Conservation (phyloP, 2,797 vertebrate species). For the Coranthus polyacanthus region DNA sequence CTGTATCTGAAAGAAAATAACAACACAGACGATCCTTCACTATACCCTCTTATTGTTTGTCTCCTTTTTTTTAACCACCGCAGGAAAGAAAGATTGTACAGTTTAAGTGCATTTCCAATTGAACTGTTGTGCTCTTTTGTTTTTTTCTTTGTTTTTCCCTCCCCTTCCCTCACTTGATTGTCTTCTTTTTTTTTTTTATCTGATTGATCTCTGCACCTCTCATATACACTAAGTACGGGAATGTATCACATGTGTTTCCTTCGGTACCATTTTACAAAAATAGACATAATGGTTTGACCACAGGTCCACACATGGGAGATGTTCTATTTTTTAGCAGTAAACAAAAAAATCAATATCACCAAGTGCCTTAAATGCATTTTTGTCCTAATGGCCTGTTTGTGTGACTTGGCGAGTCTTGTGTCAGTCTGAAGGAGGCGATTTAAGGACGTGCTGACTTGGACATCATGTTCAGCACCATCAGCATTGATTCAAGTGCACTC, state of each 20-base stretch:
- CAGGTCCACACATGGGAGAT: slow-evolving; percentile 20
- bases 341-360: slow-evolving; percentile 61
- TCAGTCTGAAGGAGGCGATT: slow-evolving; percentile 16
- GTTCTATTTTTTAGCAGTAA: slow-evolving; percentile 56
- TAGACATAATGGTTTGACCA: slow-evolving; percentile 41
- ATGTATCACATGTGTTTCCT: slow-evolving; percentile 20
- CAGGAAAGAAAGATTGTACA: slow-evolving; percentile 29
- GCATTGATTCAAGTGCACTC: slow-evolving; percentile 30
- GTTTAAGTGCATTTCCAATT: slow-evolving; percentile 31
- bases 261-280: slow-evolving; percentile 26
- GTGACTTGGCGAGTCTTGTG: slow-evolving; percentile 14
- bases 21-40: not conserved
- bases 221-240: slow-evolving; percentile 30
- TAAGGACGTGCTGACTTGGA: slow-evolving; percentile 9
- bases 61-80: not conserved
- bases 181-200: slow-evolving; percentile 33
- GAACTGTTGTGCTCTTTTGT: slow-evolving; percentile 22
- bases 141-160: not conserved
- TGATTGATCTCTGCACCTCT: slow-evolving; percentile 37
- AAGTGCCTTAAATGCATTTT: slow-evolving; percentile 48
- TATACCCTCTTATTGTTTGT: slow-evolving; percentile 41
- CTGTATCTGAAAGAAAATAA: slow-evolving; percentile 12
- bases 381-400: slow-evolving; percentile 50
- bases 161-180: not conserved
- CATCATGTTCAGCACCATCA: slow-evolving; percentile 19